phyloP scores from a whole-genome alignment of 2,888 invertebrate genomes.

The Lithosia quadra region DNA sequence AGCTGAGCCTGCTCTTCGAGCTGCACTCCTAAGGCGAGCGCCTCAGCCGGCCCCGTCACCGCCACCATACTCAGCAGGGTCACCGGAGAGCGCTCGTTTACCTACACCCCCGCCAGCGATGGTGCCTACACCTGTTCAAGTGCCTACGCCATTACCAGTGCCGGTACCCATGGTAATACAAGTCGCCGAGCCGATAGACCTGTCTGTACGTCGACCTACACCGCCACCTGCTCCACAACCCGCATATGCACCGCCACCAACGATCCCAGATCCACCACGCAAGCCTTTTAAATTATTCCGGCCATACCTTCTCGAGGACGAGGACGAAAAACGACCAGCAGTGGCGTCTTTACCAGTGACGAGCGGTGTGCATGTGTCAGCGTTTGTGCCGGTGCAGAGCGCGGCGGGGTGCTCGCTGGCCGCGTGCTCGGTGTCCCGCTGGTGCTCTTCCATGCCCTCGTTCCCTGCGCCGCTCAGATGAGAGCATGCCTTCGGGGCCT shows the following conservation, averaged over 20 bases:
- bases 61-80: conserved; percentile 78
- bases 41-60: conserved; percentile 83
- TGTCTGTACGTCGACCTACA: conserved; percentile 72
- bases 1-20: conserved; percentile 92
- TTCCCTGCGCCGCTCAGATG: conserved; percentile 83
- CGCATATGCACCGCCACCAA: conserved; percentile 60
- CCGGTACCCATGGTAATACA: conserved; percentile 65
- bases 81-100: conserved; percentile 79
- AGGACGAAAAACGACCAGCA: conserved; percentile 78
- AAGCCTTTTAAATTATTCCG: conserved; percentile 92
- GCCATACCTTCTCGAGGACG: conserved; percentile 91
- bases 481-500: conserved; percentile 74
- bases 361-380: conserved; percentile 76
- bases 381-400: conserved; percentile 82
- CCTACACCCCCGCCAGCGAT: conserved; percentile 75
- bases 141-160: conserved; percentile 56
- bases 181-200: conserved; percentile 72
- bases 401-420: conserved; percentile 75
- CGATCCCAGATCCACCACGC: conserved; percentile 72
- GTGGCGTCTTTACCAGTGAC: conserved; percentile 75
- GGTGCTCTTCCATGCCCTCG: conserved; percentile 90
- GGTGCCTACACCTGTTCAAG: conserved; percentile 57
- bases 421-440: conserved; percentile 84
- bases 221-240: conserved; percentile 73
- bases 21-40: conserved; percentile 87